These are phyloP conservation scores for Alauda arvensis DNA, from an alignment of 2,797 vertebrate species.

Conservation along the genomic window DNA sequence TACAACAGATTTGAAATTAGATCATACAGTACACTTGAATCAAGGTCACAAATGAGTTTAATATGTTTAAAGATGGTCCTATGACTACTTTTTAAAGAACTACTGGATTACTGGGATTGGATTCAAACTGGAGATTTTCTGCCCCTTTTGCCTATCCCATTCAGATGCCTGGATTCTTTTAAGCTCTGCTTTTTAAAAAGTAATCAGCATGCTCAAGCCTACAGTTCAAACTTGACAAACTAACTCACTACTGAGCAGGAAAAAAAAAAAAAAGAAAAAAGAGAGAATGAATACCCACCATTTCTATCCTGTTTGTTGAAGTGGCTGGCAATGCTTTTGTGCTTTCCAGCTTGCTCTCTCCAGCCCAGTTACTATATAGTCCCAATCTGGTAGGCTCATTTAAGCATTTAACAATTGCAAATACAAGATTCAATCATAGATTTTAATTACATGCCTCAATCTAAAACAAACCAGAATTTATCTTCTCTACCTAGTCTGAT, in stretches of 20 bases:
- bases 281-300: neutral
- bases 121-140: neutral
- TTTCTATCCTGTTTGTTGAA: neutral
- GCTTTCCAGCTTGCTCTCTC: conserved; percentile 11
- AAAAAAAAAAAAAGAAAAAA: neutral
- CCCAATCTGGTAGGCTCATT: neutral
- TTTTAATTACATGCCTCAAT: conserved; percentile 35
- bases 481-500: conserved; percentile 11
- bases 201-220: neutral
- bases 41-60: neutral
- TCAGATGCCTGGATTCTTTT: neutral
- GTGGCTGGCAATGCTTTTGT: neutral
- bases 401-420: conserved; percentile 23
- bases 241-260: neutral
- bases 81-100: neutral
- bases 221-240: neutral
- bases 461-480: conserved; percentile 27
- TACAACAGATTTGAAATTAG: neutral
- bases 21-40: neutral
- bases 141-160: neutral
- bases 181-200: neutral
- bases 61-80: neutral
- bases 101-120: neutral
- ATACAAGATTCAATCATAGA: conserved; percentile 27
- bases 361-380: neutral